Evolutionary conservation across 1,140 invertebrate species (phyloP).

Genomic region (Scaptomyza montana): DNA sequence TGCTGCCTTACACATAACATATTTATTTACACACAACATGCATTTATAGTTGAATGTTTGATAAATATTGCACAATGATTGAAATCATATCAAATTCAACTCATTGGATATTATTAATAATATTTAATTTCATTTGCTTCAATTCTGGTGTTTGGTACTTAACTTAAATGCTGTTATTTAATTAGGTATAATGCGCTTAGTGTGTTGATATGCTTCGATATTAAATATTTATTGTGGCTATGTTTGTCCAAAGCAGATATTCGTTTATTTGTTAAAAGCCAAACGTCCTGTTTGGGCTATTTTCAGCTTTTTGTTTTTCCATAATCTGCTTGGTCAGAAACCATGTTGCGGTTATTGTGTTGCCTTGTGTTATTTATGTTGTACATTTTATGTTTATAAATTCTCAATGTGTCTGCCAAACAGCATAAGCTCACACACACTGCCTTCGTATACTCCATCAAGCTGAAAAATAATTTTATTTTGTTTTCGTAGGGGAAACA

Average conservation of each 20-base stretch:
- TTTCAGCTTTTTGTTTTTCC: not conserved
- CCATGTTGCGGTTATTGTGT: not conserved
- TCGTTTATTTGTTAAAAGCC: constrained; percentile 2
- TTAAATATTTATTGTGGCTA: constrained; percentile 58
- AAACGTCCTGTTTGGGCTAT: constrained; percentile 30
- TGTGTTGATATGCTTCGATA: not conserved
- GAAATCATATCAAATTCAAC: not conserved
- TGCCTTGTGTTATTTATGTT: not conserved
- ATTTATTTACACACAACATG: too few species aligned
- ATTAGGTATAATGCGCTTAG: not conserved
- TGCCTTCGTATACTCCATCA: not conserved
- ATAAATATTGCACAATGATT: not conserved
- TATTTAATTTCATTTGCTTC: not conserved
- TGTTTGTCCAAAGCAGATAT: too few species aligned
- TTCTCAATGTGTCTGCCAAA: not conserved
- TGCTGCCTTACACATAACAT: too few species aligned
- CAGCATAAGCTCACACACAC: not conserved
- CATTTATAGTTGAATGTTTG: not conserved
- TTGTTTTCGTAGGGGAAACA: not conserved
- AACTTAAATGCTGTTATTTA: too few species aligned
- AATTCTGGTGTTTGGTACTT: not conserved
- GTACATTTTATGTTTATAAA: constrained; percentile 7
- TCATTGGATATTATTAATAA: not conserved
- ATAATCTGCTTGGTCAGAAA: not conserved
- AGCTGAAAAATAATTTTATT: not conserved